Evolutionary conservation across 2,888 invertebrate species (phyloP).

Genomic region (Leptopilina myrica): DNA sequence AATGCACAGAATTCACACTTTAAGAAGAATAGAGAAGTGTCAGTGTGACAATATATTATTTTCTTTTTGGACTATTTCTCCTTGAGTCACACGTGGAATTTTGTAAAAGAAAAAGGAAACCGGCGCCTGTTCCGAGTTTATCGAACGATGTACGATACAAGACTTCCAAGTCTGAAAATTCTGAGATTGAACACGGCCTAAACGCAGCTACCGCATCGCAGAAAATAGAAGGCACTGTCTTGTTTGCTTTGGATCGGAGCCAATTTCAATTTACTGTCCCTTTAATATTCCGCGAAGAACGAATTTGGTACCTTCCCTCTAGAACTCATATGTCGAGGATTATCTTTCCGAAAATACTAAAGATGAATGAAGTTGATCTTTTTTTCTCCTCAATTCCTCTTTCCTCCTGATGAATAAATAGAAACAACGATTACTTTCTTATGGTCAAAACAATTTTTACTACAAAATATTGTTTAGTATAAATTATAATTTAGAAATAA

Average conservation of each 20-base stretch:
- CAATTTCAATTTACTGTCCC: slow-evolving; percentile 61
- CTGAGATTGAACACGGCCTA: slow-evolving; percentile 50
- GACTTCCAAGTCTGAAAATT: slow-evolving; percentile 35
- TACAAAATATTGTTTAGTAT: too few relatives aligned
- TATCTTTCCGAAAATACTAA: not conserved
- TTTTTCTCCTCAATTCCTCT: not conserved
- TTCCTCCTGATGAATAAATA: not conserved
- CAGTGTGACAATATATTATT: not conserved
- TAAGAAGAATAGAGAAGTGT: not conserved
- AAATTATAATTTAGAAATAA: too few relatives aligned
- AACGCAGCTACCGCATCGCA: slow-evolving; percentile 58
- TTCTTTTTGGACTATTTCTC: not conserved
- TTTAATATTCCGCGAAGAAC: slow-evolving; percentile 51
- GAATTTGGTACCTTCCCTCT: slow-evolving; percentile 39
- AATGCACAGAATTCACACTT: not conserved
- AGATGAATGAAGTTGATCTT: not conserved
- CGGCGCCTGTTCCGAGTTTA: slow-evolving; percentile 25
- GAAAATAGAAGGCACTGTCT: slow-evolving; percentile 68
- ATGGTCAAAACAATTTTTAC: too few relatives aligned
- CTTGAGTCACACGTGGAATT: not conserved
- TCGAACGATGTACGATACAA: slow-evolving; percentile 43
- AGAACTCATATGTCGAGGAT: not conserved
- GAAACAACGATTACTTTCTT: not conserved
- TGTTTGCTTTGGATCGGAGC: slow-evolving; percentile 65
- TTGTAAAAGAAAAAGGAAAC: not conserved